These are phyloP conservation scores for Ophion ventricosus DNA, from an alignment of 2,888 invertebrate genomes.

Conservation along the genomic window DNA sequence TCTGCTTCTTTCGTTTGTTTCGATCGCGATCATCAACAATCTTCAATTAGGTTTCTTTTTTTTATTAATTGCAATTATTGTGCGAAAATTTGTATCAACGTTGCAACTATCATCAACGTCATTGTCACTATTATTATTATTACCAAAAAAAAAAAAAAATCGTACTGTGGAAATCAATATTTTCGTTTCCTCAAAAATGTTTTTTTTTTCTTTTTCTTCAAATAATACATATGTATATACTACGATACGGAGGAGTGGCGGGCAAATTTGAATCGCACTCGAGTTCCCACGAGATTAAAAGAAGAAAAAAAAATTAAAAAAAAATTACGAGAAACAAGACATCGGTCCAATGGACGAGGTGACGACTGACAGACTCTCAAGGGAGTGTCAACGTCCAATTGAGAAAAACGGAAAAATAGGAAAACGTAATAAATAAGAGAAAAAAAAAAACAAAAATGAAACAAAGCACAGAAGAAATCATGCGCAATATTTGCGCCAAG, in stretches of 20 bases:
- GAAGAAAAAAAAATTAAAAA: not conserved
- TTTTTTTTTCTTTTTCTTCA: not conserved
- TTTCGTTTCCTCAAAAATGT: not conserved
- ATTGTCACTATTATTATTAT: not conserved
- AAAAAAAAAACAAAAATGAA: conserved; percentile 29
- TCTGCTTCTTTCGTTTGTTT: not conserved
- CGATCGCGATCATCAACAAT: not conserved
- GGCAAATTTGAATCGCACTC: not conserved
- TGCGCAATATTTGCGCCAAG: conserved; percentile 59
- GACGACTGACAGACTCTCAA: not conserved
- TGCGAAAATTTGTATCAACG: conserved; percentile 7
- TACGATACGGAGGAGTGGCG: not conserved
- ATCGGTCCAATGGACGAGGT: conserved; percentile 6
- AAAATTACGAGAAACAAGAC: not conserved
- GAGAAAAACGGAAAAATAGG: not conserved
- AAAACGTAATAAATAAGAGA: conserved; percentile 9
- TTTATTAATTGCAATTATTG: conserved; percentile 29
- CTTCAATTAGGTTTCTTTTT: not conserved
- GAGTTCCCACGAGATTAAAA: not conserved
- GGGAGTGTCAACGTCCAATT: not conserved
- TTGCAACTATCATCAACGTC: conserved; percentile 27
- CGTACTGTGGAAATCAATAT: conserved; percentile 10
- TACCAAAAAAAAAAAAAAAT: not conserved
- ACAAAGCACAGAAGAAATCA: conserved; percentile 62
- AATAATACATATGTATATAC: conserved; percentile 27